phyloP scores from a whole-genome alignment of 2,797 vertebrate genomes.

The Pelobates cultripes region DNA sequence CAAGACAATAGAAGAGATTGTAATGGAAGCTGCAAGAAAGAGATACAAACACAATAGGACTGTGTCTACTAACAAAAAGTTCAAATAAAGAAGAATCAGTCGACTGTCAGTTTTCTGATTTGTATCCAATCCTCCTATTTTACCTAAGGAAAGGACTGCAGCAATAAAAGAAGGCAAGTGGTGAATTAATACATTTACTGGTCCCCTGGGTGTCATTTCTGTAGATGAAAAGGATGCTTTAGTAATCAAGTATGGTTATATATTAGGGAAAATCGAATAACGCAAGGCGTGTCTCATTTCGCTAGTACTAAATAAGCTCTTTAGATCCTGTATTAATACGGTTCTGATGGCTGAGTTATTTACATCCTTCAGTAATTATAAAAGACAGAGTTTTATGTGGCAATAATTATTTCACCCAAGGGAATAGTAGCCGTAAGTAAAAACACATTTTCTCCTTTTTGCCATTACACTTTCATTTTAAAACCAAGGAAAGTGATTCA shows the following conservation, averaged over 20 bases:
- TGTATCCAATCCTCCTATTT: constrained; percentile 75
- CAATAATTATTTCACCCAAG: constrained; percentile 65
- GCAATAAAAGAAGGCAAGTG: constrained; percentile 73
- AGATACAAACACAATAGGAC: constrained; percentile 72
- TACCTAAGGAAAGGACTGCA: constrained; percentile 71
- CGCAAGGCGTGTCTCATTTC: constrained; percentile 67
- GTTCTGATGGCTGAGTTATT: constrained; percentile 69
- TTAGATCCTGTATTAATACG: constrained; percentile 69
- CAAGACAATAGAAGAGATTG: constrained; percentile 62
- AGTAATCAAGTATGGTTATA: constrained; percentile 79
- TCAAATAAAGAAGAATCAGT: constrained; percentile 81
- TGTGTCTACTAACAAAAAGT: constrained; percentile 80
- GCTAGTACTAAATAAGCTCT: constrained; percentile 70
- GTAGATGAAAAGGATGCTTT: constrained; percentile 77
- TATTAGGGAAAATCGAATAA: constrained; percentile 71
- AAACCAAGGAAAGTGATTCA: constrained; percentile 14
- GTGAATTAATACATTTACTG: constrained; percentile 87
- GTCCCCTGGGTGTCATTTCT: constrained; percentile 82
- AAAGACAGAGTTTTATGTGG: constrained; percentile 61
- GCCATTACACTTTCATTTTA: constrained; percentile 21
- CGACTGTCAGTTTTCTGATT: constrained; percentile 75
- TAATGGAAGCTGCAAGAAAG: constrained; percentile 59
- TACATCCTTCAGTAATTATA: constrained; percentile 64
- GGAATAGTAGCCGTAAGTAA: constrained; percentile 64
- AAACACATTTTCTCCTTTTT: constrained; percentile 56